A percentile compares a stretch with the other conserved stretches of the same genome.
Conservation (phyloP, 2,888 invertebrate genomes). For the Melanchra persicariae region DNA sequence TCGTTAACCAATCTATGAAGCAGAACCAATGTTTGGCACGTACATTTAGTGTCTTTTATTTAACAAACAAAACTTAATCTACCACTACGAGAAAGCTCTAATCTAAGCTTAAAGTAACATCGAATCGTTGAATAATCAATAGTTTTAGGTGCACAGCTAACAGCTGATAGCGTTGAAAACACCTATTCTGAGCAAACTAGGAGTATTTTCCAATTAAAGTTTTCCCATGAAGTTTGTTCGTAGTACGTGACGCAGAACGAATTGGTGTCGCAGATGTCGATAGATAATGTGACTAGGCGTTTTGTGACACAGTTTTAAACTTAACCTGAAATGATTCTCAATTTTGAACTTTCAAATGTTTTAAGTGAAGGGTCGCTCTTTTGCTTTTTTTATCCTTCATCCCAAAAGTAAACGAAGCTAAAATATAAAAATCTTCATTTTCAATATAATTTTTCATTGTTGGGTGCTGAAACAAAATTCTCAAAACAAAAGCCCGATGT, state of each 20-base stretch:
- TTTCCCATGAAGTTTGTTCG: constrained; percentile 77
- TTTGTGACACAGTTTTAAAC: constrained; percentile 42
- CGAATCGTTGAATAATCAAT: constrained; percentile 50
- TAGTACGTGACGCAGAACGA: constrained; percentile 66
- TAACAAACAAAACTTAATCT: constrained; percentile 2
- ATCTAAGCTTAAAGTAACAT: constrained; percentile 23
- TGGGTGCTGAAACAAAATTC: constrained; percentile 14
- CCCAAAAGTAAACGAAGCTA: constrained; percentile 15
- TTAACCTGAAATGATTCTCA: constrained; percentile 2
- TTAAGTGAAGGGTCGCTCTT: constrained; percentile 6
- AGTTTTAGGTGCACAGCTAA: constrained; percentile 51
- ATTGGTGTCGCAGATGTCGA: constrained; percentile 69
- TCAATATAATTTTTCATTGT: neutral
- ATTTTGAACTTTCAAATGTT: neutral
- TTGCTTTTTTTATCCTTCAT: neutral
- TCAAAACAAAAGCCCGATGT: constrained; percentile 20
- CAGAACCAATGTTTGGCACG: neutral
- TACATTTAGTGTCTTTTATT: neutral
- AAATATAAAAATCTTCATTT: neutral
- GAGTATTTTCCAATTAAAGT: constrained; percentile 85
- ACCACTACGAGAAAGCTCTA: constrained; percentile 13
- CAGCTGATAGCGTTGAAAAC: constrained; percentile 50
- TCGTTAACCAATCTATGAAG: constrained; percentile 11
- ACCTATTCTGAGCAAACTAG: constrained; percentile 50
- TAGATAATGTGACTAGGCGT: constrained; percentile 46